Percentiles rank a stretch among this genome's conserved stretches.
These are phyloP conservation scores for Otis tarda DNA, from an alignment of 2,113 vertebrate genomes.

Conservation along the genomic window DNA sequence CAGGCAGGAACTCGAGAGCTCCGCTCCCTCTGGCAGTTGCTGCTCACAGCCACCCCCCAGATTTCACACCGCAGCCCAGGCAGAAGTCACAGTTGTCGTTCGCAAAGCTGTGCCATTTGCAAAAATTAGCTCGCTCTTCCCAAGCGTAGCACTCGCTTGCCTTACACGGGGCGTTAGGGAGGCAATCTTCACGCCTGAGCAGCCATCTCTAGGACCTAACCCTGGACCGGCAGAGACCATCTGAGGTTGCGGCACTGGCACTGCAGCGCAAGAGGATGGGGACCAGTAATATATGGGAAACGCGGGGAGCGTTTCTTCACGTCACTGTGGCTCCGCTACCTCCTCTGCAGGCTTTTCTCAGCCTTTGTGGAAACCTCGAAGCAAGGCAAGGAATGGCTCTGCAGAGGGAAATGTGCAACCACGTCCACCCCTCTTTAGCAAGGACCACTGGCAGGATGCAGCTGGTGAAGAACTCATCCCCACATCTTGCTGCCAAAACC, in stretches of 20 bases:
- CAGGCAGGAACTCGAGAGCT: not conserved
- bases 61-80: not conserved
- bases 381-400: rapidly evolving
- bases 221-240: not conserved
- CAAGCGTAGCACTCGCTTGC: not conserved
- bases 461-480: not conserved
- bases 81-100: constrained; percentile 46
- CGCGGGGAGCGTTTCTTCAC: rapidly evolving
- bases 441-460: rapidly evolving
- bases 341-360: not conserved
- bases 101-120: not conserved
- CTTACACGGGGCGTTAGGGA: rapidly evolving
- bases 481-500: not conserved
- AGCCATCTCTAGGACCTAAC: not conserved
- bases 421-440: not conserved
- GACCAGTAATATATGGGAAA: rapidly evolving
- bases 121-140: constrained; percentile 16
- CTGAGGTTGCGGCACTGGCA: not conserved
- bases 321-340: not conserved
- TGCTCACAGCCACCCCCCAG: constrained; percentile 22
- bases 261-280: not conserved
- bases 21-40: constrained; percentile 25
- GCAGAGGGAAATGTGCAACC: rapidly evolving
- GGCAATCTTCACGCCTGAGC: not conserved
- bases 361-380: not conserved